These are phyloP conservation scores for Percina caprodes DNA, from an alignment of 2,113 vertebrate genomes.

Conservation along the genomic window DNA sequence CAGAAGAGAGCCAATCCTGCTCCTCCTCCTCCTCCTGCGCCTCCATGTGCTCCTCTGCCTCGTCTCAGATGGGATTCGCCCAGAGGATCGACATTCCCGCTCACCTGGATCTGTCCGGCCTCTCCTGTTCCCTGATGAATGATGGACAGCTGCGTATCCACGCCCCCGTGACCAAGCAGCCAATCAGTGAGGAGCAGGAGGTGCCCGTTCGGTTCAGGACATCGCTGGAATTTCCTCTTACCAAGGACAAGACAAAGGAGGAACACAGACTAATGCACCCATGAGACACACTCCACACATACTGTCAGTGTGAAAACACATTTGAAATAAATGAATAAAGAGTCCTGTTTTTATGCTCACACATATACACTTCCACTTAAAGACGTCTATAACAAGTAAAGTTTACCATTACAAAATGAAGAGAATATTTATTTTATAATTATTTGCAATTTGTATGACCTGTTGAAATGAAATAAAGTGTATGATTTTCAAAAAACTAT, in stretches of 20 bases:
- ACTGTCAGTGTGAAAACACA: slow-evolving; percentile 1
- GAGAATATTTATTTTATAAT: slow-evolving; percentile 55
- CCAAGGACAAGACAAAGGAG: slow-evolving; percentile 50
- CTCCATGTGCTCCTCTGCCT: slow-evolving; percentile 45
- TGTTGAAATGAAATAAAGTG: slow-evolving; percentile 45
- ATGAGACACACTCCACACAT: background rate
- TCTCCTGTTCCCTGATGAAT: slow-evolving; percentile 81
- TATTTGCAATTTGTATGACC: slow-evolving; percentile 46
- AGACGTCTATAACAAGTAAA: slow-evolving; percentile 33
- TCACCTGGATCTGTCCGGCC: slow-evolving; percentile 77
- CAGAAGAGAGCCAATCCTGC: slow-evolving; percentile 64
- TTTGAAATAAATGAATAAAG: background rate
- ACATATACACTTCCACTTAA: slow-evolving; percentile 21
- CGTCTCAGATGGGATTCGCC: slow-evolving; percentile 65
- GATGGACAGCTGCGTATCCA: slow-evolving; percentile 80
- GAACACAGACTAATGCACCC: slow-evolving; percentile 45
- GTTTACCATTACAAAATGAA: slow-evolving; percentile 45
- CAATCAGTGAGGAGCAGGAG: slow-evolving; percentile 50
- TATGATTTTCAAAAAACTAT: slow-evolving; percentile 27
- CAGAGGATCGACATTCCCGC: slow-evolving; percentile 76
- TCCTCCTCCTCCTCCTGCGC: slow-evolving; percentile 65
- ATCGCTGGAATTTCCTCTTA: slow-evolving; percentile 80
- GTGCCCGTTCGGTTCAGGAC: slow-evolving; percentile 76
- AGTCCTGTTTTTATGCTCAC: background rate
- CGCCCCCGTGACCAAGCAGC: slow-evolving; percentile 61